Conservation (phyloP, 1,140 invertebrate species). For the Coenobita brevimanus region DNA sequence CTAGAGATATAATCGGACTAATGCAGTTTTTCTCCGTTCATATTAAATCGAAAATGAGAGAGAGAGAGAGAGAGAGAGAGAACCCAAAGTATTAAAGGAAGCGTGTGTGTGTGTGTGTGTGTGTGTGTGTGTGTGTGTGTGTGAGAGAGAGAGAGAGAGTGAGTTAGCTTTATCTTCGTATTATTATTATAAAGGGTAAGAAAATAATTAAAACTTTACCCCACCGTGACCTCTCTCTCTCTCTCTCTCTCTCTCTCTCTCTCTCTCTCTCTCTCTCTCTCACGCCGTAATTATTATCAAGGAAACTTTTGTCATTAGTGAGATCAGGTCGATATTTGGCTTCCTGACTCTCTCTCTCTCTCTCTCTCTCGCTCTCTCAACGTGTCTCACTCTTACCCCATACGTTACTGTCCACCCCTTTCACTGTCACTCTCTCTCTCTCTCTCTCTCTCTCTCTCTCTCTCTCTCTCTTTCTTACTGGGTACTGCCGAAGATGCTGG, state of each 20-base stretch:
- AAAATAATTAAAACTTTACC: background rate
- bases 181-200: background rate
- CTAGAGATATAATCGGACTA: too few relatives aligned
- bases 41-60: background rate
- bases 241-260: slow-evolving; percentile 22
- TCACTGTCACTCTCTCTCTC: background rate
- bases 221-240: background rate
- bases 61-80: slow-evolving; percentile 6
- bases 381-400: background rate
- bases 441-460: background rate
- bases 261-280: slow-evolving; percentile 22
- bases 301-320: too few relatives aligned
- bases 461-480: background rate
- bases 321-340: too few relatives aligned
- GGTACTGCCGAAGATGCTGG: too few relatives aligned
- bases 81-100: too few relatives aligned
- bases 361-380: too few relatives aligned
- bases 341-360: too few relatives aligned
- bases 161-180: too few relatives aligned
- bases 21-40: background rate
- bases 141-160: too few relatives aligned
- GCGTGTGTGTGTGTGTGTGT: too few relatives aligned
- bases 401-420: too few relatives aligned
- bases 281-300: too few relatives aligned
- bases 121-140: background rate